Conservation (phyloP, 2,888 invertebrate species). For the Clunio marinus region DNA sequence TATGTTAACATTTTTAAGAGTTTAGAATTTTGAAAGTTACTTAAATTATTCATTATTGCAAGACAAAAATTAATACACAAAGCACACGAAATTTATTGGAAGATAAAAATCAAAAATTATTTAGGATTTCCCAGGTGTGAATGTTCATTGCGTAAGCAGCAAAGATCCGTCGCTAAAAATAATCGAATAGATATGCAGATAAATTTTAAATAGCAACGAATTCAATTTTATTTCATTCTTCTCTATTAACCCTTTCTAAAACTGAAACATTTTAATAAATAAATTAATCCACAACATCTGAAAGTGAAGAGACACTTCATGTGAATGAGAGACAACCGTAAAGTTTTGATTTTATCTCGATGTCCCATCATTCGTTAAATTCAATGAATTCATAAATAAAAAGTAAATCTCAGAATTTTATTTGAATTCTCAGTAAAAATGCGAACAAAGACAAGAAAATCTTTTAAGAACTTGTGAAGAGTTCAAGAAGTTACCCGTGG, state of each 20-base stretch:
- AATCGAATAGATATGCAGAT: too few relatives aligned
- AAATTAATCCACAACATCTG: constrained; percentile 1
- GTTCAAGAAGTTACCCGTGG: constrained; percentile 22
- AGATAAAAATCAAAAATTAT: too few relatives aligned
- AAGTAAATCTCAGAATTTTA: not conserved
- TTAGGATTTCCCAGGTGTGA: too few relatives aligned
- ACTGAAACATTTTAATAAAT: constrained; percentile 1
- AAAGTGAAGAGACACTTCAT: not conserved
- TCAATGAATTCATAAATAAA: not conserved
- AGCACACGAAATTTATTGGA: too few relatives aligned
- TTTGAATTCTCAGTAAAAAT: not conserved
- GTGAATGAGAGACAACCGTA: not conserved
- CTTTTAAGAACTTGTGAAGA: not conserved
- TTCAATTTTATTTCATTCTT: not conserved
- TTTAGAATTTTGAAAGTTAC: too few relatives aligned
- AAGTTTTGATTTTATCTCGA: not conserved
- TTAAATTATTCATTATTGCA: too few relatives aligned
- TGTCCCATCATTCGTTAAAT: not conserved
- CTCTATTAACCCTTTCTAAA: not conserved
- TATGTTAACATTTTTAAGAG: too few relatives aligned
- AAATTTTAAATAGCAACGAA: too few relatives aligned
- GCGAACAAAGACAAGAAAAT: not conserved
- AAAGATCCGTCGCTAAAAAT: not conserved
- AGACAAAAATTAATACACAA: too few relatives aligned
- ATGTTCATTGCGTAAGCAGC: not conserved